Conservation (phyloP, 2,797 vertebrate species). For the Masticophis lateralis region DNA sequence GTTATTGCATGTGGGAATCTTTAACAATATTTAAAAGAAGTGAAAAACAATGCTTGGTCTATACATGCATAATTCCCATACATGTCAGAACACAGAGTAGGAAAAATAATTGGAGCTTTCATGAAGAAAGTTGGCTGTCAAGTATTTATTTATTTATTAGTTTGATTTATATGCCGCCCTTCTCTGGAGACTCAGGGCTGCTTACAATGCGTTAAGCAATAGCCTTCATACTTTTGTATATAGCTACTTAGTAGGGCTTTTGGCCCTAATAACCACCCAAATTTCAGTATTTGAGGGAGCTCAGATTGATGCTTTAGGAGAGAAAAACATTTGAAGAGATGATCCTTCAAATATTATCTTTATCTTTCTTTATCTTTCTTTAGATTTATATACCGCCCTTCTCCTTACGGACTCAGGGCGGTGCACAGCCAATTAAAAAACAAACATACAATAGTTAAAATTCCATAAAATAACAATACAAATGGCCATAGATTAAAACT, state of each 20-base stretch:
- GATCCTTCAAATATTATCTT: not conserved
- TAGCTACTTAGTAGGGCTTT: too few relatives aligned
- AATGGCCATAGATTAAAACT: too few relatives aligned
- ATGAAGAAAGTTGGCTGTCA: not conserved
- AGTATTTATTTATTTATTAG: not conserved
- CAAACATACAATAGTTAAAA: too few relatives aligned
- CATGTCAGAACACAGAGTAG: not conserved
- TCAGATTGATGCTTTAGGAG: not conserved
- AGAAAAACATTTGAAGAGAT: not conserved
- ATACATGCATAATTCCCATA: not conserved
- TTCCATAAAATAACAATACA: too few relatives aligned
- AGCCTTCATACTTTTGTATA: too few relatives aligned
- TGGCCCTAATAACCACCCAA: not conserved
- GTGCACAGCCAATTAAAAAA: too few relatives aligned
- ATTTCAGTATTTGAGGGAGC: not conserved
- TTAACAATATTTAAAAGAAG: not conserved
- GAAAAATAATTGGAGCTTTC: not conserved
- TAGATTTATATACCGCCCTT: too few relatives aligned
- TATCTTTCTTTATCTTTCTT: too few relatives aligned
- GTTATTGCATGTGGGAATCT: not conserved
- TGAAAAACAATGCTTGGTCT: not conserved
- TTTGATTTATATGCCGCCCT: too few relatives aligned
- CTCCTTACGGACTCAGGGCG: too few relatives aligned
- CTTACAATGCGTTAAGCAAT: too few relatives aligned
- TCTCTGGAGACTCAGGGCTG: too few relatives aligned